These are phyloP conservation scores for Arctocebus calabarensis DNA, from an alignment of 2,797 vertebrate species.

Conservation along the genomic window DNA sequence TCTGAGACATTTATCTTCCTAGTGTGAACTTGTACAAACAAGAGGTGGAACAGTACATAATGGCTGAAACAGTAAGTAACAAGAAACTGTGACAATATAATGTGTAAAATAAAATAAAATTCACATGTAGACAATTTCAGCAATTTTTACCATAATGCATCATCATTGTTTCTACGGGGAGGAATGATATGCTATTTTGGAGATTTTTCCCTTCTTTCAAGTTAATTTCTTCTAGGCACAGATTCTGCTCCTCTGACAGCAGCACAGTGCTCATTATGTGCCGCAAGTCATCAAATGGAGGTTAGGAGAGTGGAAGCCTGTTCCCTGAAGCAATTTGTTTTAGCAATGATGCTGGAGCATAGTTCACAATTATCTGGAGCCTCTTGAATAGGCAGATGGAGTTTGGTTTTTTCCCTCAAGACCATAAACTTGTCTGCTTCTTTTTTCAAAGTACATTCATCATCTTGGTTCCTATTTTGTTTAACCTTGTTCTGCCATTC, in stretches of 20 bases:
- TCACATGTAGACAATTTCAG: not conserved
- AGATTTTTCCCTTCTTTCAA: not conserved
- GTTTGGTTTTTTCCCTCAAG: constrained; percentile 71
- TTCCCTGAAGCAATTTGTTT: constrained; percentile 82
- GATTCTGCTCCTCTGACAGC: constrained; percentile 54
- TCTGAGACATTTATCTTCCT: not conserved
- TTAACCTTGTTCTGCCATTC: constrained; percentile 63
- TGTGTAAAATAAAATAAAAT: not conserved
- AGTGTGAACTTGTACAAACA: not conserved
- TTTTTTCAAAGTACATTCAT: constrained; percentile 70
- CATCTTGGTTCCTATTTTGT: constrained; percentile 72
- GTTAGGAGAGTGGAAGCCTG: constrained; percentile 63
- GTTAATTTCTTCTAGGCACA: constrained; percentile 28
- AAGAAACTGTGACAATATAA: not conserved
- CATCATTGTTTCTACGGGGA: not conserved
- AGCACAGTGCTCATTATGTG: constrained; percentile 39
- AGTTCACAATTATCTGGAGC: constrained; percentile 79
- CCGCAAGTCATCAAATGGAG: constrained; percentile 50
- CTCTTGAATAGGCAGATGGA: constrained; percentile 82
- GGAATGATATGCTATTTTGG: not conserved
- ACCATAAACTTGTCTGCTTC: constrained; percentile 71
- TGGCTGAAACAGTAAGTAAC: not conserved
- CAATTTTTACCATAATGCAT: constrained; percentile 51
- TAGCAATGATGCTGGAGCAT: constrained; percentile 69
- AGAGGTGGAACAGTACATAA: accelerated